Evolutionary conservation across 2,888 invertebrate species (phyloP).

Genomic region (Phalangium opilio): DNA sequence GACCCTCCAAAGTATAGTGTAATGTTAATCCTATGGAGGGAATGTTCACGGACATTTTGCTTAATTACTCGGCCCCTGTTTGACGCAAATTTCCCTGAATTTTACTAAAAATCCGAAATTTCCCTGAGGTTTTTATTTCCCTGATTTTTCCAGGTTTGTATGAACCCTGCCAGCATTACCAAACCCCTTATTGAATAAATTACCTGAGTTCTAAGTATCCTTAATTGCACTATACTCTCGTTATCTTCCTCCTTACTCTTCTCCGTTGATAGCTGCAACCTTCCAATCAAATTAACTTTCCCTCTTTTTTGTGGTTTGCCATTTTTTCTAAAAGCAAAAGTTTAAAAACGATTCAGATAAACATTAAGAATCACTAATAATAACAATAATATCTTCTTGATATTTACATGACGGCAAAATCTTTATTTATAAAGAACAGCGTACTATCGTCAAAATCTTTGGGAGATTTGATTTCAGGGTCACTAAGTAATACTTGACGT

Average conservation of each 20-base stretch:
- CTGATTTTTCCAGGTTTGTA: too few species aligned
- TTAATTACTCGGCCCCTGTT: too few species aligned
- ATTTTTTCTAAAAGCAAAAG: slow-evolving; percentile 57
- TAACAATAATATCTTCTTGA: background rate
- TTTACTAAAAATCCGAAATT: too few species aligned
- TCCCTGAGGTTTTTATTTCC: too few species aligned
- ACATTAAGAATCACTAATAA: background rate
- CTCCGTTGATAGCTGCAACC: slow-evolving; percentile 59
- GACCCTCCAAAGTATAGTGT: too few species aligned
- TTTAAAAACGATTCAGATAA: background rate
- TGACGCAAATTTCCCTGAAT: too few species aligned
- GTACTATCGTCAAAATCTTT: slow-evolving; percentile 90
- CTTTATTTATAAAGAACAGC: slow-evolving; percentile 91
- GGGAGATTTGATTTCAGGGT: slow-evolving; percentile 62
- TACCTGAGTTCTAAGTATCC: slow-evolving; percentile 73
- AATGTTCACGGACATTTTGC: too few species aligned
- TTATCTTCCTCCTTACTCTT: slow-evolving; percentile 92
- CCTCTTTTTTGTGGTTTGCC: slow-evolving; percentile 85
- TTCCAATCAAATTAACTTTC: slow-evolving; percentile 85
- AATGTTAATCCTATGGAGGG: too few species aligned
- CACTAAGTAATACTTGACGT: slow-evolving; percentile 72
- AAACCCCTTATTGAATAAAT: too few species aligned
- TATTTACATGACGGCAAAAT: slow-evolving; percentile 63
- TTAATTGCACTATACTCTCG: slow-evolving; percentile 90
- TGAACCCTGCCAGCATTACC: too few species aligned